phyloP scores from a whole-genome alignment of 2,797 vertebrate genomes.

The Platalea minor region DNA sequence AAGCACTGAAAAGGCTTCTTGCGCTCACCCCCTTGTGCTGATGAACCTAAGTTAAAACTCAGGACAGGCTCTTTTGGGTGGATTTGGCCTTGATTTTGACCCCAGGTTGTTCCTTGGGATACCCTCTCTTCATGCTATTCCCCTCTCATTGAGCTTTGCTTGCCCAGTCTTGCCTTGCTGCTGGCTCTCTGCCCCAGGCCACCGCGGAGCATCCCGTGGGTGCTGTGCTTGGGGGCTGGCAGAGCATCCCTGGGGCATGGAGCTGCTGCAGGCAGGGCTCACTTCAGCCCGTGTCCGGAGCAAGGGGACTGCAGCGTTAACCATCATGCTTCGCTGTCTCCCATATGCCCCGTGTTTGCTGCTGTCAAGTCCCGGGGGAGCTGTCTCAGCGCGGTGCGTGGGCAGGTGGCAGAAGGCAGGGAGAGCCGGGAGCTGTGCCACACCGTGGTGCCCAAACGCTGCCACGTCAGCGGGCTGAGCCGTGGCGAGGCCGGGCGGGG shows the following conservation, averaged over 20 bases:
- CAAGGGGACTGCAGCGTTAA: neutral
- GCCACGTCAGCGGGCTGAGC: neutral
- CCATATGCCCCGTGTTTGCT: neutral
- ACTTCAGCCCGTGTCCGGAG: accelerated
- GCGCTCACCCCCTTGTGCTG: neutral
- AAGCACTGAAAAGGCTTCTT: neutral
- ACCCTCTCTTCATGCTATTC: neutral
- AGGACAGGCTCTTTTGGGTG: neutral
- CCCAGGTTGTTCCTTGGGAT: neutral
- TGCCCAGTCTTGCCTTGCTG: neutral
- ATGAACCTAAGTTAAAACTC: neutral
- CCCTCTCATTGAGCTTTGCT: neutral
- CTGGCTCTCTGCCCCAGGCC: neutral
- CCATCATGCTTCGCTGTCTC: neutral
- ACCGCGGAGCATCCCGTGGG: accelerated
- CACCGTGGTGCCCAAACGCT: neutral
- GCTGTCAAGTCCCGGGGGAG: neutral
- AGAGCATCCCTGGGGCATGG: neutral
- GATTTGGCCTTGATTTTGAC: neutral
- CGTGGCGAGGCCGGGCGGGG: accelerated
- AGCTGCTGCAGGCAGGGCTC: neutral
- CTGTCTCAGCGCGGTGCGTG: neutral
- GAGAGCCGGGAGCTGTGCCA: neutral
- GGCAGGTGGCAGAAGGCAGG: neutral
- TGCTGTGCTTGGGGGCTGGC: neutral